Conservation (phyloP, 2,113 vertebrate genomes). For the Takifugu bimaculatus region DNA sequence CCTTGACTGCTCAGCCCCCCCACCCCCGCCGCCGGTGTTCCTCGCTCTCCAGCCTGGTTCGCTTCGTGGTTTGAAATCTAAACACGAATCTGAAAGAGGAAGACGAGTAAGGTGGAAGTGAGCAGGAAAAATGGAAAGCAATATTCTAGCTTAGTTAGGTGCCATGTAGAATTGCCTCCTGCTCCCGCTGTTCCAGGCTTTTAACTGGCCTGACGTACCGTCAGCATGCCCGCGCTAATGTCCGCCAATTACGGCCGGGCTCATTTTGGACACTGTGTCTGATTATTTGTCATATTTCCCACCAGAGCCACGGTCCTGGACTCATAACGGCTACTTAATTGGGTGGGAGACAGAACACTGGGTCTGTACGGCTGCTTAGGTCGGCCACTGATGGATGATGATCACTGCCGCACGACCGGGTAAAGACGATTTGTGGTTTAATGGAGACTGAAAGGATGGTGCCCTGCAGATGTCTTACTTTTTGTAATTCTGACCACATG, state of each 20-base stretch:
- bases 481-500: constrained; percentile 42
- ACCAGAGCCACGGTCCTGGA: constrained; percentile 56
- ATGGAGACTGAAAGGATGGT: constrained; percentile 61
- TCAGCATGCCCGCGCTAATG: constrained; percentile 43
- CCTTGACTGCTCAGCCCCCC: constrained; percentile 27
- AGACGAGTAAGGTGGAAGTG: neutral
- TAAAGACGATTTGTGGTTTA: constrained; percentile 52
- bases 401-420: constrained; percentile 54
- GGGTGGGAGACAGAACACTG: constrained; percentile 54
- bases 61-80: constrained; percentile 25
- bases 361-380: constrained; percentile 59
- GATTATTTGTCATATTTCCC: constrained; percentile 65
- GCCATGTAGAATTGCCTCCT: constrained; percentile 34
- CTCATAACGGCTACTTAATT: constrained; percentile 66
- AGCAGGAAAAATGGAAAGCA: neutral
- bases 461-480: constrained; percentile 49
- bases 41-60: constrained; percentile 14
- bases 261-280: constrained; percentile 58
- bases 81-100: constrained; percentile 16
- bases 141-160: constrained; percentile 19
- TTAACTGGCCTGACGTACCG: constrained; percentile 45
- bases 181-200: constrained; percentile 40
- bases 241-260: constrained; percentile 54
- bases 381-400: constrained; percentile 59
- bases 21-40: neutral